Conservation (phyloP, 2,113 vertebrate genomes). For the Cyprinodon brontotheroides region DNA sequence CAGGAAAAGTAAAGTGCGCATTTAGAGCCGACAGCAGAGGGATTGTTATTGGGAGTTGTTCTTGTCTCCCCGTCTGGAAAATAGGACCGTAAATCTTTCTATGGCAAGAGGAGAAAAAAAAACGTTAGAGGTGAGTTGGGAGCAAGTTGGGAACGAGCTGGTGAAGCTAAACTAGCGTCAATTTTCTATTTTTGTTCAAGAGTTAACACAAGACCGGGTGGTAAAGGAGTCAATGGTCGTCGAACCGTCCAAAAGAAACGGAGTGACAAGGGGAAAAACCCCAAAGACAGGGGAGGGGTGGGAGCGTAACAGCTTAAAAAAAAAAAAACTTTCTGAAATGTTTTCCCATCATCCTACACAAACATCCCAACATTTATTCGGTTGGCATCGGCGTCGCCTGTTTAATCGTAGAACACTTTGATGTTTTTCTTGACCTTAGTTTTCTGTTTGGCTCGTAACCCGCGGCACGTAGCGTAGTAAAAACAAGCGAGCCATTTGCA, state of each 20-base stretch:
- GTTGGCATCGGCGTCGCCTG: not conserved
- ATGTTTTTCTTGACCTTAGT: slow-evolving; percentile 24
- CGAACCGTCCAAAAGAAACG: slow-evolving; percentile 50
- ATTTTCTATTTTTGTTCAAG: slow-evolving; percentile 28
- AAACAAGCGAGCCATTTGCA: slow-evolving; percentile 60
- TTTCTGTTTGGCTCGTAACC: slow-evolving; percentile 44
- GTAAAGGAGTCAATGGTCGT: slow-evolving; percentile 33
- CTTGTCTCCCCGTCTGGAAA: slow-evolving; percentile 57
- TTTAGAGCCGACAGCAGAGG: slow-evolving; percentile 61
- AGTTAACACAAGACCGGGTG: slow-evolving; percentile 16
- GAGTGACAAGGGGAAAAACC: slow-evolving; percentile 58
- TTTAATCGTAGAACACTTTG: slow-evolving; percentile 42
- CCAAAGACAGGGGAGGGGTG: slow-evolving; percentile 49
- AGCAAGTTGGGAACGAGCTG: slow-evolving; percentile 54
- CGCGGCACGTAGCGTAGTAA: slow-evolving; percentile 50
- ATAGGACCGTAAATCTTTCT: slow-evolving; percentile 73
- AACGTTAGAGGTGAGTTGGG: slow-evolving; percentile 77
- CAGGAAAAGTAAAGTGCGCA: slow-evolving; percentile 71
- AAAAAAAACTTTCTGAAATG: slow-evolving; percentile 78
- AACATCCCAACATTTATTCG: not conserved
- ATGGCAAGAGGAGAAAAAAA: slow-evolving; percentile 39
- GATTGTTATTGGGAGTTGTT: slow-evolving; percentile 56
- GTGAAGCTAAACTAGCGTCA: slow-evolving; percentile 18
- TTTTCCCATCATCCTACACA: slow-evolving; percentile 65
- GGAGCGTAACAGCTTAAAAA: slow-evolving; percentile 64